Evolutionary conservation across 2,888 invertebrate genomes (phyloP).

Genomic region (Agonopterix subpropinquella): DNA sequence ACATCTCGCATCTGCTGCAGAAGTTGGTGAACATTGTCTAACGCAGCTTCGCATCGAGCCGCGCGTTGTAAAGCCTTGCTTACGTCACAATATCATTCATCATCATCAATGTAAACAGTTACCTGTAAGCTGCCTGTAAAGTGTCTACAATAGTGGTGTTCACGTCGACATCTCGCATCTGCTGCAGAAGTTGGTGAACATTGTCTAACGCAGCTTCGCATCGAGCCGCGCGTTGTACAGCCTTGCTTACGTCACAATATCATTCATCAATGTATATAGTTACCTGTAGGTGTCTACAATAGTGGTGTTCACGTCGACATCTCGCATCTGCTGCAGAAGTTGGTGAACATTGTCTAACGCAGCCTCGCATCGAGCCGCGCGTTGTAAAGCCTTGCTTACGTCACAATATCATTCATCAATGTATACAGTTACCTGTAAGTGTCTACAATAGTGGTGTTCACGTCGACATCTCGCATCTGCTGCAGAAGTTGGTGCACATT

Average conservation of each 20-base stretch:
- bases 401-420: neutral
- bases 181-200: conserved; percentile 45
- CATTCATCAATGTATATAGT: no score
- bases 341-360: conserved; percentile 57
- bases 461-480: conserved; percentile 45
- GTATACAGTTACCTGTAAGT: conserved; percentile 49
- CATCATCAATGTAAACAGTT: no score
- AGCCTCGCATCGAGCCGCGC: conserved; percentile 38
- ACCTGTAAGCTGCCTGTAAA: no score
- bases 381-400: conserved; percentile 61
- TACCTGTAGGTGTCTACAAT: no score
- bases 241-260: no score
- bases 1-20: conserved; percentile 47
- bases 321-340: conserved; percentile 44
- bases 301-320: conserved; percentile 42
- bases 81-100: no score
- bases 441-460: conserved; percentile 49
- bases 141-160: no score
- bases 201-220: conserved; percentile 47
- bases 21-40: conserved; percentile 55
- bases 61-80: conserved; percentile 40
- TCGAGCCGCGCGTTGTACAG: conserved; percentile 39
- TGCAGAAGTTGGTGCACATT: conserved; percentile 51
- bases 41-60: conserved; percentile 29
- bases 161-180: conserved; percentile 44